Percentiles rank a stretch among this genome's conserved stretches.
These are phyloP conservation scores for Entomobrya multifasciata DNA, from an alignment of 2,888 invertebrate genomes.

Conservation along the genomic window DNA sequence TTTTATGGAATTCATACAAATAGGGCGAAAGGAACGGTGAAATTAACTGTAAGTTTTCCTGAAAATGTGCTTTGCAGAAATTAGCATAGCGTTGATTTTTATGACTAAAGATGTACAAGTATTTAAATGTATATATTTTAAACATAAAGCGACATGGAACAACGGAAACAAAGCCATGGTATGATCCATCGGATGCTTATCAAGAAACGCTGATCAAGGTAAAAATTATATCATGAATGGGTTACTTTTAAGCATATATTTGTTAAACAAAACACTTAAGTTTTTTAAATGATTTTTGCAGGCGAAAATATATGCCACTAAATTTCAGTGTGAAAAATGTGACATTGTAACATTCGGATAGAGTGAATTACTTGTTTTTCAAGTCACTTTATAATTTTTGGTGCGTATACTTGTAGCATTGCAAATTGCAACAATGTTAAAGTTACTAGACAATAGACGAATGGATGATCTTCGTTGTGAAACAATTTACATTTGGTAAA, in stretches of 20 bases:
- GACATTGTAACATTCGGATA: not conserved
- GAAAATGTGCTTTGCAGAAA: not conserved
- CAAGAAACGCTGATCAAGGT: not conserved
- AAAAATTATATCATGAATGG: not conserved
- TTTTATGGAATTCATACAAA: conserved; percentile 34
- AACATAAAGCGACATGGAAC: conserved; percentile 7
- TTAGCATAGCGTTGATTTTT: too few relatives aligned
- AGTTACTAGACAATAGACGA: too few relatives aligned
- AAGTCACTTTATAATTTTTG: too few relatives aligned
- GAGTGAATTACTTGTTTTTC: too few relatives aligned
- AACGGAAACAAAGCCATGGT: conserved; percentile 32
- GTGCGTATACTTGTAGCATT: too few relatives aligned
- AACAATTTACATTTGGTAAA: too few relatives aligned
- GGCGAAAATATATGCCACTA: not conserved
- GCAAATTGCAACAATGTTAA: too few relatives aligned
- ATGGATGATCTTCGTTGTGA: too few relatives aligned
- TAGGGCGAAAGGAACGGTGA: conserved; percentile 10
- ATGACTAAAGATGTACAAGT: too few relatives aligned
- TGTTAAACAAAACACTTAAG: not conserved
- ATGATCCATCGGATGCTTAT: conserved; percentile 23
- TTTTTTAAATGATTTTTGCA: not conserved
- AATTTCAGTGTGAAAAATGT: not conserved
- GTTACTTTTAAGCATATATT: not conserved
- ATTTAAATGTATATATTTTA: not conserved
- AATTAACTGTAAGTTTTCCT: not conserved